Percentiles rank a stretch among this genome's conserved stretches.
Evolutionary conservation across 2,113 vertebrate species (phyloP).

Genomic region (Mirounga angustirostris): DNA sequence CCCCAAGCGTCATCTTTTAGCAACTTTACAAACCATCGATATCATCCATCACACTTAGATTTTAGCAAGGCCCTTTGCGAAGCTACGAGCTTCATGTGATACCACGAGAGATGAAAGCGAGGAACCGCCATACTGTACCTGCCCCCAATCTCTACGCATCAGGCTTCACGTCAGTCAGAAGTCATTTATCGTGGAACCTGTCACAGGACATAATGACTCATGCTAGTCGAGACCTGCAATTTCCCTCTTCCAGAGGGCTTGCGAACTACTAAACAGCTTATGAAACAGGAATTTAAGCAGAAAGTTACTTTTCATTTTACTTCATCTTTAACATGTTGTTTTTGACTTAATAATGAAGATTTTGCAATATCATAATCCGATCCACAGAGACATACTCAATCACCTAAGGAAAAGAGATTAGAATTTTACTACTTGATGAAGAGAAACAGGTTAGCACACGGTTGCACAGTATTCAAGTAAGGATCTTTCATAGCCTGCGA

Average conservation of each 20-base stretch:
- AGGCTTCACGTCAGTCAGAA: neutral
- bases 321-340: neutral
- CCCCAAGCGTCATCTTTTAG: neutral
- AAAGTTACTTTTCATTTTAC: conserved; percentile 21
- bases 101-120: neutral
- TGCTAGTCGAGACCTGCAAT: conserved; percentile 12
- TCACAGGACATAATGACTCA: conserved; percentile 21
- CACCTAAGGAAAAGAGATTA: neutral
- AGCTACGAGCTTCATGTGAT: neutral
- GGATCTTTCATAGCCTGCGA: neutral
- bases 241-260: conserved; percentile 25
- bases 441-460: neutral
- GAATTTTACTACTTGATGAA: neutral
- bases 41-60: neutral
- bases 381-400: neutral
- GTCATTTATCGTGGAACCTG: neutral
- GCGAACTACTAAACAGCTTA: neutral
- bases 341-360: neutral
- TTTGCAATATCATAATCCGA: neutral
- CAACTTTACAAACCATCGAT: neutral
- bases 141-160: neutral
- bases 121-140: neutral
- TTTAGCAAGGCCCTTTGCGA: neutral
- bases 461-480: neutral
- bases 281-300: neutral